phyloP scores from a whole-genome alignment of 2,797 vertebrate species.

The Eospalax fontanierii region DNA sequence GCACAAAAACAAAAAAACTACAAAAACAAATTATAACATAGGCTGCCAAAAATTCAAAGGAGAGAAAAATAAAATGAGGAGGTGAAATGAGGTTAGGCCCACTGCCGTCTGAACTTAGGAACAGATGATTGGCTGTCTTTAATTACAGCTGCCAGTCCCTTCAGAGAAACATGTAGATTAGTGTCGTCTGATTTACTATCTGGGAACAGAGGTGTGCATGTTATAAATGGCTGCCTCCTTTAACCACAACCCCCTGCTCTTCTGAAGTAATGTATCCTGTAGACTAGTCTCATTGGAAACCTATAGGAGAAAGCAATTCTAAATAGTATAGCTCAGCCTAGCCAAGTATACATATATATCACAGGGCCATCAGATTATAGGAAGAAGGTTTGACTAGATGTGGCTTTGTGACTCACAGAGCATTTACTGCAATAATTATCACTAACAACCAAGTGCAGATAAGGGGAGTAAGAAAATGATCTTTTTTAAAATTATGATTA shows the following conservation, averaged over 20 bases:
- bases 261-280: background rate
- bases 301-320: background rate
- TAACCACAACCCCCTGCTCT: background rate
- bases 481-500: constrained; percentile 16
- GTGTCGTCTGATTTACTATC: background rate
- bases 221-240: background rate
- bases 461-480: background rate
- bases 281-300: background rate
- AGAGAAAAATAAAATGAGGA: background rate
- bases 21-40: background rate
- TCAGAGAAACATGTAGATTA: background rate
- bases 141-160: background rate
- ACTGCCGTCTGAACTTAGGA: background rate
- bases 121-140: background rate
- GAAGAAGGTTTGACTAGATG: background rate
- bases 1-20: background rate
- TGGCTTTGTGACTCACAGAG: background rate
- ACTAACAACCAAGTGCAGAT: background rate
- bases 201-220: background rate
- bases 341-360: background rate
- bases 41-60: background rate
- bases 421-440: background rate
- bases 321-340: background rate
- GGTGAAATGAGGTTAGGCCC: background rate
- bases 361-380: background rate